phyloP scores from a whole-genome alignment of 2,888 invertebrate genomes.

The Dermolepida albohirtum region DNA sequence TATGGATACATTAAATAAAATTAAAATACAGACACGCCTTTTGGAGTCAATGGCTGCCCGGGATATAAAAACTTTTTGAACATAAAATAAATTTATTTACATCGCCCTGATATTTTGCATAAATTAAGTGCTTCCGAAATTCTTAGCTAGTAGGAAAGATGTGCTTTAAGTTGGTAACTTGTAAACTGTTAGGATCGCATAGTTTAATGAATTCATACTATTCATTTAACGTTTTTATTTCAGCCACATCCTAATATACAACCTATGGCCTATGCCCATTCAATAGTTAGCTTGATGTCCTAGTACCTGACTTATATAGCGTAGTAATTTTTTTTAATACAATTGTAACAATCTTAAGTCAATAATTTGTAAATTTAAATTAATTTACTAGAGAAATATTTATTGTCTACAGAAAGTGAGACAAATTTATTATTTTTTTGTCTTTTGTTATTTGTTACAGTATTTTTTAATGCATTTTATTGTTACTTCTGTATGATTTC shows the following conservation, averaged over 20 bases:
- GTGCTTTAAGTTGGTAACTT: no score
- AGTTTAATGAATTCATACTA: not conserved
- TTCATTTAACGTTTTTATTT: slow-evolving; percentile 64
- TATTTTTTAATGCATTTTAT: slow-evolving; percentile 44
- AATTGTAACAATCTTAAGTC: slow-evolving; percentile 43
- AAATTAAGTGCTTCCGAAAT: no score
- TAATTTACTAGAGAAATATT: slow-evolving; percentile 44
- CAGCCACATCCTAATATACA: slow-evolving; percentile 97
- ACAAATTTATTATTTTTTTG: slow-evolving; percentile 35
- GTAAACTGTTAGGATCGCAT: no score
- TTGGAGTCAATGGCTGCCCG: no score
- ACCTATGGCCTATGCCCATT: slow-evolving; percentile 97
- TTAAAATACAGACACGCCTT: no score
- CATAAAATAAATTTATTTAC: no score
- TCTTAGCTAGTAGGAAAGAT: no score
- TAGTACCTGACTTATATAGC: slow-evolving; percentile 66
- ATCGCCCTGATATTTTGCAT: no score
- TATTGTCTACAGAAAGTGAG: slow-evolving; percentile 39
- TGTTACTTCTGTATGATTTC: slow-evolving; percentile 32
- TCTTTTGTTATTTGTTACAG: slow-evolving; percentile 43
- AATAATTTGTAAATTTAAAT: slow-evolving; percentile 42
- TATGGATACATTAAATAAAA: no score
- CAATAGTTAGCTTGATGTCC: slow-evolving; percentile 82
- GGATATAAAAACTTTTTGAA: no score
- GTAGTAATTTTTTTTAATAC: slow-evolving; percentile 45